Conservation (phyloP, 2,113 vertebrate species). For the Atlantisia rogersi region DNA sequence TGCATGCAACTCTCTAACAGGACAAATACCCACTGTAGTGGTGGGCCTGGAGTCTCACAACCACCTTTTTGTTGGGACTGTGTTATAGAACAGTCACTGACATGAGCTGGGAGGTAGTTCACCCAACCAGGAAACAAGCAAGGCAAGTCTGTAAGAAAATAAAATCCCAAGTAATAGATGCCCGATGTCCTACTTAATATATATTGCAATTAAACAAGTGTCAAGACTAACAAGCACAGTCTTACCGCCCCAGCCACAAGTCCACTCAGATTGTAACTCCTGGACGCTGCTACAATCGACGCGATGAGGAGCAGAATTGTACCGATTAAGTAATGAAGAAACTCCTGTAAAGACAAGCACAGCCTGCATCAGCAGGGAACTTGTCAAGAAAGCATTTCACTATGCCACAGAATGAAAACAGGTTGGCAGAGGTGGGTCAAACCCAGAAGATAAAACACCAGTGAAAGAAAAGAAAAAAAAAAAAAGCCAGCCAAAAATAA, state of each 20-base stretch:
- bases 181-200: not conserved
- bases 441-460: not conserved
- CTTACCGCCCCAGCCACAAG: slow-evolving; percentile 88
- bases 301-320: slow-evolving; percentile 88
- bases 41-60: not conserved
- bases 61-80: not conserved
- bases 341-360: slow-evolving; percentile 82
- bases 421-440: not conserved
- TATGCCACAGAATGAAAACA: not conserved
- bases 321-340: slow-evolving; percentile 90
- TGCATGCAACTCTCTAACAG: not conserved
- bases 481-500: not conserved
- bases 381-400: not conserved
- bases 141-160: not conserved
- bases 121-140: not conserved
- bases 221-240: not conserved
- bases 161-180: not conserved
- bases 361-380: not conserved
- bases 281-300: slow-evolving; percentile 84
- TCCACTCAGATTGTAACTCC: slow-evolving; percentile 67
- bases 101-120: not conserved
- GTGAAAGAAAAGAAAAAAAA: not conserved
- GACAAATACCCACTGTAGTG: not conserved
- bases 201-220: not conserved
- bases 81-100: not conserved